phyloP scores from a whole-genome alignment of 2,113 vertebrate genomes.

The Seriola aureovittata region DNA sequence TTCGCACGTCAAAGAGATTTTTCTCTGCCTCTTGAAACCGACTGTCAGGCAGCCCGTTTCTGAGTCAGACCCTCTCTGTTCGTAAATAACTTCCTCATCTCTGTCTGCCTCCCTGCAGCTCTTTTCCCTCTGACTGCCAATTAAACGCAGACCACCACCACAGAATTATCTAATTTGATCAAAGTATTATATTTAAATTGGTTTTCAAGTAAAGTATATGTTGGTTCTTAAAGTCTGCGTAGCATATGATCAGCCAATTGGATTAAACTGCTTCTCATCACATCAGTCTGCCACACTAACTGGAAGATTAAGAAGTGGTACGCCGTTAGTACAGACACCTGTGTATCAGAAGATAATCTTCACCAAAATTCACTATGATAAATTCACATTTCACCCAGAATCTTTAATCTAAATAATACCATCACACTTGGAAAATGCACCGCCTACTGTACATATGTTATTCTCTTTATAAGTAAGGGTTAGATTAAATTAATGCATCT shows the following conservation, averaged over 20 bases:
- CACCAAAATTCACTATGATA: background rate
- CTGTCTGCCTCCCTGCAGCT: constrained; percentile 45
- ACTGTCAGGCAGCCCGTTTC: constrained; percentile 49
- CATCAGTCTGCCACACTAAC: constrained; percentile 21
- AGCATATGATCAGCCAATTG: constrained; percentile 45
- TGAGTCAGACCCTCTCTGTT: constrained; percentile 58
- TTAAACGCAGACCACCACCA: constrained; percentile 33
- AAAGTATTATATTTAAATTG: constrained; percentile 34
- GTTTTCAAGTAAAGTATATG: constrained; percentile 8
- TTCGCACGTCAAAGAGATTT: constrained; percentile 46
- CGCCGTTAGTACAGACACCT: background rate
- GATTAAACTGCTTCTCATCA: constrained; percentile 47
- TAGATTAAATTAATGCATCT: constrained; percentile 29
- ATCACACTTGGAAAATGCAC: background rate
- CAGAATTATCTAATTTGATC: constrained; percentile 43
- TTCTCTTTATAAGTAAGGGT: background rate
- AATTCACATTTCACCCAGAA: constrained; percentile 3
- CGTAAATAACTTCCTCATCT: constrained; percentile 56
- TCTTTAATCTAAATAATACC: constrained; percentile 11
- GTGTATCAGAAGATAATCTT: constrained; percentile 31
- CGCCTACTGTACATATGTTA: background rate
- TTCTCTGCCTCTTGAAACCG: constrained; percentile 47
- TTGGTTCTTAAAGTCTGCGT: constrained; percentile 20
- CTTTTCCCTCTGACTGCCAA: constrained; percentile 30
- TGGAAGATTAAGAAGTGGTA: constrained; percentile 7